phyloP scores from a whole-genome alignment of 2,888 invertebrate species.

The Dione vanillae region DNA sequence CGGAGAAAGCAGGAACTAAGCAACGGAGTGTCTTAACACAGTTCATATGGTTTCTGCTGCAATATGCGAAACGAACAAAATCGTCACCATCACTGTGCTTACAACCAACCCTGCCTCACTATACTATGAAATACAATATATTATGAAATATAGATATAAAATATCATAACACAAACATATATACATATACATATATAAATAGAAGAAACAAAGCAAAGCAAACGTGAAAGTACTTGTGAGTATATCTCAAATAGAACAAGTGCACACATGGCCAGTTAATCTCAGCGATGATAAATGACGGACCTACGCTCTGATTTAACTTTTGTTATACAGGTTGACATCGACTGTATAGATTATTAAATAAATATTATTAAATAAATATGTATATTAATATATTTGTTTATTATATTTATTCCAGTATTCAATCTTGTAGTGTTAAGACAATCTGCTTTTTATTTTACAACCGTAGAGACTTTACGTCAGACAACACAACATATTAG shows the following conservation, averaged over 20 bases:
- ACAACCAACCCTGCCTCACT: not conserved
- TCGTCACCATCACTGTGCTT: too few species aligned
- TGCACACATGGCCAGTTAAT: slow-evolving; percentile 70
- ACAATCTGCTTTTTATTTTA: too few species aligned
- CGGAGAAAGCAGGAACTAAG: too few species aligned
- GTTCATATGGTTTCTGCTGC: too few species aligned
- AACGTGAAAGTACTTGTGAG: slow-evolving; percentile 51
- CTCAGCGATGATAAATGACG: slow-evolving; percentile 72
- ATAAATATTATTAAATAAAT: not conserved
- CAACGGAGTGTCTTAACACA: too few species aligned
- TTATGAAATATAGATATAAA: too few species aligned
- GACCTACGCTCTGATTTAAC: slow-evolving; percentile 64
- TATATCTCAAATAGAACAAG: slow-evolving; percentile 66
- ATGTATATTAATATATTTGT: too few species aligned
- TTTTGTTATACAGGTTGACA: slow-evolving; percentile 55
- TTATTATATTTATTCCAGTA: too few species aligned
- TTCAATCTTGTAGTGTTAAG: too few species aligned
- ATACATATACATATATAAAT: not conserved
- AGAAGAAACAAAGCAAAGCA: slow-evolving; percentile 47
- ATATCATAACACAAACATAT: not conserved
- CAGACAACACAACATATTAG: too few species aligned
- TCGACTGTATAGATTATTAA: not conserved
- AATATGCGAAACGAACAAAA: too few species aligned
- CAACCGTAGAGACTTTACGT: too few species aligned
- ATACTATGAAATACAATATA: not conserved